phyloP scores from a whole-genome alignment of 2,888 invertebrate genomes.

The Macrosoma leucophasiata region DNA sequence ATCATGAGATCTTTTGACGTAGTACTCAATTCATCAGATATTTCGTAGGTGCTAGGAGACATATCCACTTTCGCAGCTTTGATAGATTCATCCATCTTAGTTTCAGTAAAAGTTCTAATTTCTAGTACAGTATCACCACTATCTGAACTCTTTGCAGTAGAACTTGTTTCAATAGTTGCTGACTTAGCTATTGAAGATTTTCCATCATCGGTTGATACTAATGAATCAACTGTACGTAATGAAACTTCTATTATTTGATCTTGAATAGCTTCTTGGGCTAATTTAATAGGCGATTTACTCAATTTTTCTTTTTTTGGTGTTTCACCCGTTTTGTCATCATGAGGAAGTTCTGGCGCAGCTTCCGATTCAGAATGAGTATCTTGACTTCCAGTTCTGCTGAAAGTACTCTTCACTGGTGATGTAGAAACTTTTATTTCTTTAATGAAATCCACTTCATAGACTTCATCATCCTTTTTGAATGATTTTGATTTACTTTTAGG shows the following conservation, averaged over 20 bases:
- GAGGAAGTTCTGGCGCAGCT: constrained; percentile 67
- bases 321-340: constrained; percentile 57
- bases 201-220: constrained; percentile 46
- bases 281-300: constrained; percentile 58
- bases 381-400: constrained; percentile 72
- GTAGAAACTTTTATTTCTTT: constrained; percentile 73
- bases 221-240: constrained; percentile 58
- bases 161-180: constrained; percentile 32
- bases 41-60: constrained; percentile 56
- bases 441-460: constrained; percentile 70
- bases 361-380: constrained; percentile 76
- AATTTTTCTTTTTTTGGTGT: constrained; percentile 55
- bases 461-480: constrained; percentile 67
- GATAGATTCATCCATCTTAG: constrained; percentile 36
- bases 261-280: constrained; percentile 62
- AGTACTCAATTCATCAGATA: constrained; percentile 59
- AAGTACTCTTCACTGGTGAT: constrained; percentile 65
- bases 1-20: constrained; percentile 67
- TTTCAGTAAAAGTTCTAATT: constrained; percentile 39
- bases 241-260: constrained; percentile 68
- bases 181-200: constrained; percentile 30
- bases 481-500: constrained; percentile 66
- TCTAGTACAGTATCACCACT: constrained; percentile 45
- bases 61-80: constrained; percentile 55
- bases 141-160: constrained; percentile 40